A percentile compares a stretch with the other conserved stretches of the same genome.
These are phyloP conservation scores for Caranx ignobilis DNA, from an alignment of 2,113 vertebrate species.

Conservation along the genomic window DNA sequence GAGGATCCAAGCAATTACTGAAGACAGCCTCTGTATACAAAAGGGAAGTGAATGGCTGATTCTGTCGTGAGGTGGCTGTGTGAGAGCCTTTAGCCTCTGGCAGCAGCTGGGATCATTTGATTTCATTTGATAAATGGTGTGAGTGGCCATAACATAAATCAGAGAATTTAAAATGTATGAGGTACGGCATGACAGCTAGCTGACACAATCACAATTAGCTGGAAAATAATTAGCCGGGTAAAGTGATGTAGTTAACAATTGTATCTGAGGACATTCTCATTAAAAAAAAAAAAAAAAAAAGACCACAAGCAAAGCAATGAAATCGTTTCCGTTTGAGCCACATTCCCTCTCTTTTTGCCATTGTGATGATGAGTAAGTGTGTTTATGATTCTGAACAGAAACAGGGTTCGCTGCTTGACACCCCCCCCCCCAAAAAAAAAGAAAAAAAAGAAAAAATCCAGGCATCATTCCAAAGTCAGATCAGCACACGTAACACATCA, in stretches of 20 bases:
- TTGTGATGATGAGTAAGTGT: background rate
- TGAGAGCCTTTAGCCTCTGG: background rate
- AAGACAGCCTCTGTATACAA: background rate
- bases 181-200: background rate
- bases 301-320: background rate
- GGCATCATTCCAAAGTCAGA: constrained; percentile 11
- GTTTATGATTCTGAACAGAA: background rate
- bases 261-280: constrained; percentile 4
- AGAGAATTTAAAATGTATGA: constrained; percentile 14
- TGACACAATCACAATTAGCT: background rate
- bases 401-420: background rate
- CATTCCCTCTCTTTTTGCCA: background rate
- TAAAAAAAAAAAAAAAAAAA: background rate
- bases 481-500: constrained; percentile 8
- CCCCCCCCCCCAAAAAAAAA: background rate
- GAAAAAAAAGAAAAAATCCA: background rate
- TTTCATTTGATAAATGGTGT: constrained; percentile 23
- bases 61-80: background rate
- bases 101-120: background rate
- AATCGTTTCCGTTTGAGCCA: background rate
- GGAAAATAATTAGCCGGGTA: constrained; percentile 20
- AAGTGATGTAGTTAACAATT: constrained; percentile 18
- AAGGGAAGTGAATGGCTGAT: background rate
- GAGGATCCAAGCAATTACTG: background rate
- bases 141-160: constrained; percentile 9